Evolutionary conservation across 2,113 vertebrate species (phyloP), one percentile per base, ranked within the genome.

Genomic region (Rostratula benghalensis): DNA sequence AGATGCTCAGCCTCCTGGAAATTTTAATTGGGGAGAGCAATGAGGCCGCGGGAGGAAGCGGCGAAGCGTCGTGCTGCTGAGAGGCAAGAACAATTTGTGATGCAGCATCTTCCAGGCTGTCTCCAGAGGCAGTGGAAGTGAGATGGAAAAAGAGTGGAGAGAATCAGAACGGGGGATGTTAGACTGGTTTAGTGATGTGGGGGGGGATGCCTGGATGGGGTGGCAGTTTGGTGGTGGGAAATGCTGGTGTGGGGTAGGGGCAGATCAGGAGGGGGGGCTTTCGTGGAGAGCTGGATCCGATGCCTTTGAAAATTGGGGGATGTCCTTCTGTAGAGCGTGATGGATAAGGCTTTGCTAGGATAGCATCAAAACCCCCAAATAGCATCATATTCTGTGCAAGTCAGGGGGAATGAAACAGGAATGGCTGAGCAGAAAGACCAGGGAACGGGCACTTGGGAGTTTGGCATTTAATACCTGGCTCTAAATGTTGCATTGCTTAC

Each of bases 1-100:
- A 53, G 53, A 68, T 67, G 24, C 81, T 45, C 70, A 63, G 61
- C 7, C 43, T 79, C 51, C 6, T 25, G 61, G 43, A 78, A 87
- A 59, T 54, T 35, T 59, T 90, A 95, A 87, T 12, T 90, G 82
- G 60, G 54, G 82, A 83, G 59, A 90, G 82, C 65, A 63, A 22
- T 0, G n/a, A 83, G 73, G 67, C 82, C 79, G 77, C 46, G 22
- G 90, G 59, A 86, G 39, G 9, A 43, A 10, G 60, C 2, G 43
- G 65, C 67, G 35, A 31, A 73, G 43, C 4, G 1, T 57, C 1
- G 1, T 41, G 50, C 65, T 87, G 76, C 75, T 81, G 69, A 71
- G 67, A 63, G 51, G 48, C 24, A 43, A 23, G 90, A 77, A 19
- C 24, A 20, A 9, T 63, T 57, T 73, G 70, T 19, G 25, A 57